Evolutionary conservation across 2,797 vertebrate species (phyloP).

Genomic region (Siniperca undulata): DNA sequence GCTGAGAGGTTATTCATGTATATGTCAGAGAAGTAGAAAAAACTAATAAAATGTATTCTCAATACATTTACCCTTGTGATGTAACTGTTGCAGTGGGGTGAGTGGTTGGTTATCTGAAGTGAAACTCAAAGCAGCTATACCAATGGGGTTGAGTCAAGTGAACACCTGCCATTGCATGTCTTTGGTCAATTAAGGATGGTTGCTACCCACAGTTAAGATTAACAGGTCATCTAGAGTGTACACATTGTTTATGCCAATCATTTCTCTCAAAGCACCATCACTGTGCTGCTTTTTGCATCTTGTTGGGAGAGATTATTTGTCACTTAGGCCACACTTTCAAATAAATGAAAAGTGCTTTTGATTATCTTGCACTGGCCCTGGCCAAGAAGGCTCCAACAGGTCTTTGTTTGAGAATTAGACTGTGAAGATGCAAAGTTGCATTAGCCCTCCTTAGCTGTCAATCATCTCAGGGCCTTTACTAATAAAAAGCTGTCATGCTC

Average conservation of each 20-base stretch:
- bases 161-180: conserved; percentile 6
- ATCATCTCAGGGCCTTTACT: conserved; percentile 9
- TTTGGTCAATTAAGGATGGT: not conserved
- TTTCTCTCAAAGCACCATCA: conserved; percentile 12
- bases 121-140: not conserved
- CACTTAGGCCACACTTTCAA: conserved; percentile 47
- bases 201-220: not conserved
- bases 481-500: conserved; percentile 30
- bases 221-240: not conserved
- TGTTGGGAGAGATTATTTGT: conserved; percentile 25
- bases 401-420: conserved; percentile 53
- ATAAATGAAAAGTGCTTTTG: conserved; percentile 71
- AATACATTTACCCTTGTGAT: conserved; percentile 13
- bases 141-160: conserved; percentile 1
- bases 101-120: not conserved
- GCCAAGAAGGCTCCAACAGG: conserved; percentile 53
- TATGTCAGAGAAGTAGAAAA: conserved; percentile 31
- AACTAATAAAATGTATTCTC: conserved; percentile 10
- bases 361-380: conserved; percentile 48
- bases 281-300: conserved; percentile 4
- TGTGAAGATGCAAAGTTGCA: conserved; percentile 24
- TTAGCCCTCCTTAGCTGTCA: conserved; percentile 35
- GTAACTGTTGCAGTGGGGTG: conserved; percentile 1
- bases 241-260: conserved; percentile 6
- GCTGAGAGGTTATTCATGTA: conserved; percentile 45